phyloP scores from a whole-genome alignment of 2,113 vertebrate genomes.

The Phylloscopus trochilus region DNA sequence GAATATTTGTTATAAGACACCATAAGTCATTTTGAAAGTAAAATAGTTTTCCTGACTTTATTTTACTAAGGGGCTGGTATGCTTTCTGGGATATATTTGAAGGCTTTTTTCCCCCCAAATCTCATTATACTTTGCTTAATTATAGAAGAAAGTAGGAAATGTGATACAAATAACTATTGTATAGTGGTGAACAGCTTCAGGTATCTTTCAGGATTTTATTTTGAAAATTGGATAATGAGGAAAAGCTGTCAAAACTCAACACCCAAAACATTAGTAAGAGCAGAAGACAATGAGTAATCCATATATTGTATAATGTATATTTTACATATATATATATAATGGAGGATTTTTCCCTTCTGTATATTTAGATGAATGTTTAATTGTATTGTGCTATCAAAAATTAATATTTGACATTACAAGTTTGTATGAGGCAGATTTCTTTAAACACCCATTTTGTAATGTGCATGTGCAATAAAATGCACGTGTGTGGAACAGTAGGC shows the following conservation, averaged over 20 bases:
- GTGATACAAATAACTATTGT: background rate
- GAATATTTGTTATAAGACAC: background rate
- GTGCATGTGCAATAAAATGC: conserved; percentile 19
- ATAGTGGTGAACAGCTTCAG: background rate
- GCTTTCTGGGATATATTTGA: background rate
- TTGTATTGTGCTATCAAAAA: background rate
- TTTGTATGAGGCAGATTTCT: conserved; percentile 20
- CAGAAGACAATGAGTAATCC: background rate
- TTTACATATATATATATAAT: background rate
- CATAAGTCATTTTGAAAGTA: background rate
- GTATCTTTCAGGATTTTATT: conserved; percentile 24
- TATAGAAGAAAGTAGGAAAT: background rate
- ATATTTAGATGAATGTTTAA: conserved; percentile 12
- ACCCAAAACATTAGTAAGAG: conserved; percentile 17
- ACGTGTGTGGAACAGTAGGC: rapidly evolving
- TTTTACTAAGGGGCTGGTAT: background rate
- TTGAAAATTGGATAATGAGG: background rate
- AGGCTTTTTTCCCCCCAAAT: rapidly evolving
- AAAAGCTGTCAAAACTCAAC: conserved; percentile 35
- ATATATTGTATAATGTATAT: no score
- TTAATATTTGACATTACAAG: background rate
- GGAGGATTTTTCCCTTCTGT: background rate
- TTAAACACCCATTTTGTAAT: background rate
- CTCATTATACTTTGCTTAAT: background rate
- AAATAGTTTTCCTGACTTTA: background rate